Conservation (phyloP, 2,888 invertebrate genomes). For the Gastracanthus pulcherrimus region DNA sequence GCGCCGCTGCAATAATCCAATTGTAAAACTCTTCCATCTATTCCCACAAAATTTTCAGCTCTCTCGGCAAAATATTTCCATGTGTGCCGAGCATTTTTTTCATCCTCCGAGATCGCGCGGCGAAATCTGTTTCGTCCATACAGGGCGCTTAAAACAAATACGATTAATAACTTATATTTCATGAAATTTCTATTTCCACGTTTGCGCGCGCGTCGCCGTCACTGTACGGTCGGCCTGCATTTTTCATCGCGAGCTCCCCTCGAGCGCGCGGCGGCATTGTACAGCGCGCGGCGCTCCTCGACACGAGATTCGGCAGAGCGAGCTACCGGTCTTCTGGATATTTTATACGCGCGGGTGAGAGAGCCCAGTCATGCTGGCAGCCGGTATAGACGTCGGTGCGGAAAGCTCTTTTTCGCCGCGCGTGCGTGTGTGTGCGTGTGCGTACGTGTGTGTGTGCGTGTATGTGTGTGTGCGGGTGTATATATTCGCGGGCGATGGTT, state of each 20-base stretch:
- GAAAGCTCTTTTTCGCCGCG: too few species aligned
- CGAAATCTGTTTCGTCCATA: neutral
- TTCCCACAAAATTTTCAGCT: too few species aligned
- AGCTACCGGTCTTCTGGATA: slow-evolving; percentile 24
- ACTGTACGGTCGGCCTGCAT: slow-evolving; percentile 1
- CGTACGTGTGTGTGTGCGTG: too few species aligned
- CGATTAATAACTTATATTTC: slow-evolving; percentile 36
- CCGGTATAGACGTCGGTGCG: neutral
- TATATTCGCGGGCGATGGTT: neutral
- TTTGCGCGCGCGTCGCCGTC: slow-evolving; percentile 1
- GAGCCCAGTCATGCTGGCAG: slow-evolving; percentile 4
- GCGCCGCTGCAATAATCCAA: too few species aligned
- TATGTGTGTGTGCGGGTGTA: neutral
- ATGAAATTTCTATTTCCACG: slow-evolving; percentile 38
- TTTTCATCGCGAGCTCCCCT: slow-evolving; percentile 32
- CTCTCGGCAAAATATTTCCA: too few species aligned
- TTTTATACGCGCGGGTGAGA: slow-evolving; percentile 34
- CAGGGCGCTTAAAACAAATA: slow-evolving; percentile 1
- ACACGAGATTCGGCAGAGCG: slow-evolving; percentile 10
- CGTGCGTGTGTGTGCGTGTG: too few species aligned
- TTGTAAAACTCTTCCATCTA: too few species aligned
- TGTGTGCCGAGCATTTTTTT: too few species aligned
- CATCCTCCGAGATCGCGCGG: too few species aligned
- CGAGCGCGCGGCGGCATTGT: slow-evolving; percentile 20
- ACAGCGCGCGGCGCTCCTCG: neutral